These are phyloP conservation scores for Oplegnathus fasciatus DNA, from an alignment of 2,113 vertebrate species.

Conservation along the genomic window DNA sequence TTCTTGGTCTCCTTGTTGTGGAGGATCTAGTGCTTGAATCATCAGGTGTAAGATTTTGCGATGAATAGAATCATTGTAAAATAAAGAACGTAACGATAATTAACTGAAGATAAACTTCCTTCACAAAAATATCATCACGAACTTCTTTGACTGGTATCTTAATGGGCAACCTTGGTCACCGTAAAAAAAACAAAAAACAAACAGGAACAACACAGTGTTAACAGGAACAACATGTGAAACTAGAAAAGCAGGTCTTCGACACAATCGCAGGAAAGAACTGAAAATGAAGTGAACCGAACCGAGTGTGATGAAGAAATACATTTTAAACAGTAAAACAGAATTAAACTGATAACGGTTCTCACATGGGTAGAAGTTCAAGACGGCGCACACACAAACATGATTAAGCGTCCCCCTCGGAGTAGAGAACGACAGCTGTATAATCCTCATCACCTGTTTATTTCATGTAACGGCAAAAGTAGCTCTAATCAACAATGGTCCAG, in stretches of 20 bases:
- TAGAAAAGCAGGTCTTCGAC: constrained; percentile 35
- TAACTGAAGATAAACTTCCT: neutral
- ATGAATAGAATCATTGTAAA: neutral
- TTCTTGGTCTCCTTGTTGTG: neutral
- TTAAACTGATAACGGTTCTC: neutral
- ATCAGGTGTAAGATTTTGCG: neutral
- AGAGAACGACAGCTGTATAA: constrained; percentile 74
- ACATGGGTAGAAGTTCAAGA: neutral
- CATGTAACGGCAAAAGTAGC: constrained; percentile 72
- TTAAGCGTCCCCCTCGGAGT: constrained; percentile 35
- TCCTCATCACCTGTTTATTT: constrained; percentile 84
- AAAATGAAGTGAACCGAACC: neutral
- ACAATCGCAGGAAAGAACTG: rapidly evolving
- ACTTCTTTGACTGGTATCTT: neutral
- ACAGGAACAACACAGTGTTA: neutral
- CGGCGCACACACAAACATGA: constrained; percentile 21
- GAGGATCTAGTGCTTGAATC: neutral
- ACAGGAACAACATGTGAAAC: constrained; percentile 9
- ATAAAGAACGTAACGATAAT: neutral
- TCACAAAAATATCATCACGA: neutral
- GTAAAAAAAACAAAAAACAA: neutral
- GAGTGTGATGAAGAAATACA: rapidly evolving
- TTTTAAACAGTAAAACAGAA: neutral
- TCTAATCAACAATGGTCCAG: constrained; percentile 80
- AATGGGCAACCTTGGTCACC: neutral